phyloP scores from a whole-genome alignment of 2,113 vertebrate genomes.

The Equus przewalskii region DNA sequence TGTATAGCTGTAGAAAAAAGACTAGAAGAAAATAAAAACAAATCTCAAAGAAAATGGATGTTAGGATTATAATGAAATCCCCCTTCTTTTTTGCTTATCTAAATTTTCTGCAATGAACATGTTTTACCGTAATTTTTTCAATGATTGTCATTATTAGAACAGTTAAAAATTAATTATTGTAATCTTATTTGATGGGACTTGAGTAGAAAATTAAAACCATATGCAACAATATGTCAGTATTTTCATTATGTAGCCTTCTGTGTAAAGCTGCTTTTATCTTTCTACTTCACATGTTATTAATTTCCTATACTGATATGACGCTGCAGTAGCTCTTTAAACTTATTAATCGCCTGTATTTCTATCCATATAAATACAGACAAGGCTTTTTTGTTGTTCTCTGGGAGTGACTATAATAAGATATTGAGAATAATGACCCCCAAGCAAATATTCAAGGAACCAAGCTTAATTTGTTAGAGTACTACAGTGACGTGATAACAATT shows the following conservation, averaged over 20 bases:
- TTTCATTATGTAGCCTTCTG: neutral
- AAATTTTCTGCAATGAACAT: neutral
- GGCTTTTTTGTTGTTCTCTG: constrained; percentile 37
- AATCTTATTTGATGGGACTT: constrained; percentile 13
- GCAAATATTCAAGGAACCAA: constrained; percentile 24
- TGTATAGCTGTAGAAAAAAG: neutral
- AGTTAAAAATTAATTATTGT: constrained; percentile 31
- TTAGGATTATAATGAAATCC: neutral
- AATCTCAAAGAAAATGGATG: neutral
- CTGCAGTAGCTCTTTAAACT: neutral
- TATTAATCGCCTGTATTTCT: constrained; percentile 45
- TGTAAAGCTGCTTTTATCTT: constrained; percentile 44
- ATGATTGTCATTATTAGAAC: neutral
- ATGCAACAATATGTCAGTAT: neutral
- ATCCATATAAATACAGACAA: neutral
- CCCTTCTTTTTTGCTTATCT: neutral
- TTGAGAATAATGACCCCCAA: constrained; percentile 4
- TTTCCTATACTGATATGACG: constrained; percentile 31
- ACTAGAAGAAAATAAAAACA: neutral
- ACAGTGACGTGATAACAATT: neutral
- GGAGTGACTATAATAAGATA: constrained; percentile 43
- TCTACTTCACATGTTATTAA: constrained; percentile 3
- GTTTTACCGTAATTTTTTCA: constrained; percentile 34
- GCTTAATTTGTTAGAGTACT: neutral
- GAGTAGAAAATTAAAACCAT: neutral